These are phyloP conservation scores for Hyperopisus bebe DNA, from an alignment of 2,113 vertebrate genomes.

Conservation along the genomic window DNA sequence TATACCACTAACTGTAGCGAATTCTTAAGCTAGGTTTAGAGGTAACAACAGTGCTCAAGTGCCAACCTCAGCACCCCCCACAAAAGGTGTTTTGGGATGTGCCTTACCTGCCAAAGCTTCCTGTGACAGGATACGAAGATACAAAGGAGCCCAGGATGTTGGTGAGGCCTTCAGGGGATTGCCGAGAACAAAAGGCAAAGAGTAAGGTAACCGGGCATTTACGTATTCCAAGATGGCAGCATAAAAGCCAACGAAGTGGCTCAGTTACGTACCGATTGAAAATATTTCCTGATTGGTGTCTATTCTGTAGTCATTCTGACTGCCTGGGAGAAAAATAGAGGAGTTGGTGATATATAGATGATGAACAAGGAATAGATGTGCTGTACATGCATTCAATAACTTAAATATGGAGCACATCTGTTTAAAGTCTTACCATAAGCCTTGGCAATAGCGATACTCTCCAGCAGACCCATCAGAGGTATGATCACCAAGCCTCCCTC, in stretches of 20 bases:
- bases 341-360: neutral
- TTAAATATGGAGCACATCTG: neutral
- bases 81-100: constrained; percentile 74
- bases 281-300: constrained; percentile 86
- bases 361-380: neutral
- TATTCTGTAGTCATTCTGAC: constrained; percentile 78
- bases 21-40: neutral
- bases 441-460: constrained; percentile 86
- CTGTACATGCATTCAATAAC: neutral
- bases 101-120: constrained; percentile 87
- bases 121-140: constrained; percentile 82
- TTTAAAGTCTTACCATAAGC: constrained; percentile 74
- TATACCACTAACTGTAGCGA: neutral
- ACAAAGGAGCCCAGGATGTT: constrained; percentile 87
- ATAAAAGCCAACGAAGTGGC: neutral
- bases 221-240: neutral
- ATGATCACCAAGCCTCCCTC: constrained; percentile 80
- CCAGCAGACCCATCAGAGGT: constrained; percentile 84
- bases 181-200: neutral
- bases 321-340: constrained; percentile 60
- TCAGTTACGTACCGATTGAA: constrained; percentile 71
- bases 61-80: constrained; percentile 85
- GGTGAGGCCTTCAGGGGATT: constrained; percentile 56
- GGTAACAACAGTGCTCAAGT: neutral
- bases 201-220: neutral